phyloP scores from a whole-genome alignment of 2,113 vertebrate genomes.

The Antennarius striatus region DNA sequence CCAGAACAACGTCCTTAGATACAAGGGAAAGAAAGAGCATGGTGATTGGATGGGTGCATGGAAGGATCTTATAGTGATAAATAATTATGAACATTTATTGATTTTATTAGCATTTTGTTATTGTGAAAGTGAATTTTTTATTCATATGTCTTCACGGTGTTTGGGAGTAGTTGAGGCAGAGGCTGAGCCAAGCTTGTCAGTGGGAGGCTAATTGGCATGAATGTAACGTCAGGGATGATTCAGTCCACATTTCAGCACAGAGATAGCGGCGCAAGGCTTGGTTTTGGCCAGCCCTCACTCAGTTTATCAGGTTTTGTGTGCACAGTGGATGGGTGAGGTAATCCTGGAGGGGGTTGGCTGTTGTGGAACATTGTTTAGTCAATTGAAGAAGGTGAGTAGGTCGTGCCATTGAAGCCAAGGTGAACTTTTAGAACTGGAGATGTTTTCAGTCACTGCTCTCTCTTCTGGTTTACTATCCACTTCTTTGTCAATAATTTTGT shows the following conservation, averaged over 20 bases:
- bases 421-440: conserved; percentile 69
- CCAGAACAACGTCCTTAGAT: conserved; percentile 42
- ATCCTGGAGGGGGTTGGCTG: conserved; percentile 39
- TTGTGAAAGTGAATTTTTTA: conserved; percentile 16
- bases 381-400: conserved; percentile 84
- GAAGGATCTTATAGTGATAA: conserved; percentile 70
- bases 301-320: conserved; percentile 58
- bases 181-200: conserved; percentile 48
- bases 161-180: conserved; percentile 15
- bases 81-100: conserved; percentile 78
- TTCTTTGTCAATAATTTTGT: neutral
- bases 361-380: conserved; percentile 80
- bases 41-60: conserved; percentile 28
- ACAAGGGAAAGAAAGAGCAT: conserved; percentile 25
- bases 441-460: conserved; percentile 56
- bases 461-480: neutral
- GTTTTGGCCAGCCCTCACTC: conserved; percentile 20
- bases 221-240: conserved; percentile 66
- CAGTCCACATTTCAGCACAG: conserved; percentile 50
- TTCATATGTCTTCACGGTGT: conserved; percentile 29
- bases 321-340: conserved; percentile 62
- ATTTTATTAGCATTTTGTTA: conserved; percentile 80
- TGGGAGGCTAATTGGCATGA: conserved; percentile 71
- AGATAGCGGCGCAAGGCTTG: conserved; percentile 26
- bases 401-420: conserved; percentile 72